These are phyloP conservation scores for Diabrotica balteata DNA, from an alignment of 2,888 invertebrate genomes.

Conservation along the genomic window DNA sequence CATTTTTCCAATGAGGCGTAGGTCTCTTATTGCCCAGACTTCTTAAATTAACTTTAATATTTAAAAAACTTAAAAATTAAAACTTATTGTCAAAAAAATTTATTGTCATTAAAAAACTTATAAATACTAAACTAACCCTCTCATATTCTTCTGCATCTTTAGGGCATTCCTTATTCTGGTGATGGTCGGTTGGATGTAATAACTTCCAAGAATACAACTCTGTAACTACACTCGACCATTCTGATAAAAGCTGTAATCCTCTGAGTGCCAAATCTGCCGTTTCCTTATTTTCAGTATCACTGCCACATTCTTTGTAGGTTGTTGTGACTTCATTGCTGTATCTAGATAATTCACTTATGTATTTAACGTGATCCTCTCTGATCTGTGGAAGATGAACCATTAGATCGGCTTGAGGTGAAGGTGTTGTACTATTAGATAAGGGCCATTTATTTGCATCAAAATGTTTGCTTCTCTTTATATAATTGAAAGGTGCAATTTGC, in stretches of 20 bases:
- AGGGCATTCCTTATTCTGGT: slow-evolving; percentile 93
- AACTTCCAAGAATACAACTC: slow-evolving; percentile 98
- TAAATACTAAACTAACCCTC: slow-evolving; percentile 65
- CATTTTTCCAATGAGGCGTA: too few relatives aligned
- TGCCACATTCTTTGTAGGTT: slow-evolving; percentile 90
- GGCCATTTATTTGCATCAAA: slow-evolving; percentile 94
- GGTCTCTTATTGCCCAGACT: too few relatives aligned
- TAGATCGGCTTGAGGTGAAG: slow-evolving; percentile 90
- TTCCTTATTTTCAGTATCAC: slow-evolving; percentile 89
- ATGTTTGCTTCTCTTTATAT: slow-evolving; percentile 92
- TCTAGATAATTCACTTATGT: slow-evolving; percentile 92
- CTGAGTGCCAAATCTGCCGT: slow-evolving; percentile 90
- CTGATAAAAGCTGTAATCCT: slow-evolving; percentile 91
- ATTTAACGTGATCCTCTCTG: slow-evolving; percentile 95
- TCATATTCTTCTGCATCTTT: slow-evolving; percentile 98
- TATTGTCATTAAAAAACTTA: neutral
- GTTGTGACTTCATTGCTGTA: slow-evolving; percentile 91
- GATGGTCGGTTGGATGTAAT: slow-evolving; percentile 96
- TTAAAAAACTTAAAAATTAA: too few relatives aligned
- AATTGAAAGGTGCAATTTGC: slow-evolving; percentile 99
- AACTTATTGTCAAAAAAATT: too few relatives aligned
- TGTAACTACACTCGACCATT: slow-evolving; percentile 97
- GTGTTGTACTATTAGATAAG: slow-evolving; percentile 79
- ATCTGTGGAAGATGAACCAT: slow-evolving; percentile 95
- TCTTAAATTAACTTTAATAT: too few relatives aligned